phyloP scores from a whole-genome alignment of 1,140 invertebrate genomes.

The Ephestia elutella region DNA sequence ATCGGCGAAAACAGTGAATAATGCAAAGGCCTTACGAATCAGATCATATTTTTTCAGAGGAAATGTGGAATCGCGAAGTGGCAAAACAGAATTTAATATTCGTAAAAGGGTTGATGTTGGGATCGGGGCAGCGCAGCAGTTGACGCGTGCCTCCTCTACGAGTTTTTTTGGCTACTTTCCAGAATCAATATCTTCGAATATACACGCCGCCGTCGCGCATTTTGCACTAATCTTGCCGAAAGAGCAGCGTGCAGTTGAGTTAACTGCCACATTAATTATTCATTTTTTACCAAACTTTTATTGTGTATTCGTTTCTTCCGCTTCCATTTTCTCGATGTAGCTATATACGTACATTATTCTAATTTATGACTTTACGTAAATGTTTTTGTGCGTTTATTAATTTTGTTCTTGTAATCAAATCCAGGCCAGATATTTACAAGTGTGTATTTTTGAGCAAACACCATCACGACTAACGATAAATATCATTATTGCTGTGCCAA shows the following conservation, averaged over 20 bases:
- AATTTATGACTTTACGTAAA: too few species aligned
- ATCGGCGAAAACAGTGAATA: constrained; percentile 35
- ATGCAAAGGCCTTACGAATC: constrained; percentile 43
- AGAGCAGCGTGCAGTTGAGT: constrained; percentile 28
- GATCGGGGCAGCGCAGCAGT: constrained; percentile 62
- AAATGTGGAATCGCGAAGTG: constrained; percentile 66
- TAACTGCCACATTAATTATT: constrained; percentile 23
- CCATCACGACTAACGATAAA: constrained; percentile 48
- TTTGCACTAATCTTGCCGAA: constrained; percentile 65
- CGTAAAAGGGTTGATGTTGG: constrained; percentile 70
- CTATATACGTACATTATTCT: too few species aligned
- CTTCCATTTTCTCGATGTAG: background rate
- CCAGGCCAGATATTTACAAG: background rate
- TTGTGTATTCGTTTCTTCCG: background rate
- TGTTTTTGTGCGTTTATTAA: background rate
- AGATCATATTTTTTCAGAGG: constrained; percentile 57
- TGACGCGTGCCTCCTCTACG: constrained; percentile 68
- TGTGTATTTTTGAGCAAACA: constrained; percentile 16
- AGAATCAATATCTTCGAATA: constrained; percentile 72
- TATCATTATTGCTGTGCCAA: constrained; percentile 64
- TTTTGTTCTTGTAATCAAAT: background rate
- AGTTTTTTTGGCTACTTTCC: constrained; percentile 72
- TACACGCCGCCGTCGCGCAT: constrained; percentile 62
- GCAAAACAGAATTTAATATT: constrained; percentile 75
- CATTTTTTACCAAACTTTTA: background rate